Evolutionary conservation across 2,888 invertebrate genomes (phyloP).

Genomic region (Micoletzkya japonica): DNA sequence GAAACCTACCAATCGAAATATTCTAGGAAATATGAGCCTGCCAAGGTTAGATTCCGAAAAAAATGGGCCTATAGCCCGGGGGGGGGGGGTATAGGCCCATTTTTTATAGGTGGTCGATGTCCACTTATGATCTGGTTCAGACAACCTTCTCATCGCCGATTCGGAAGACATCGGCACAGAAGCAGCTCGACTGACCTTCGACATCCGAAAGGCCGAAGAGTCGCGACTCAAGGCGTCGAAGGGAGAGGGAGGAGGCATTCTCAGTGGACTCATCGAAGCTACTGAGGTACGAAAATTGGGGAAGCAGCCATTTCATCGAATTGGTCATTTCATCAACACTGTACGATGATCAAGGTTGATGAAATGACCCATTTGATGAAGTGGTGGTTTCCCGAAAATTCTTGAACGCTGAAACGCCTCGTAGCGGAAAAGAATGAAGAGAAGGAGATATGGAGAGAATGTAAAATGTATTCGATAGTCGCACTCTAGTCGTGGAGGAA

Average conservation of each 20-base stretch:
- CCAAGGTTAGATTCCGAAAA: no score
- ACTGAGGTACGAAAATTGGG: constrained; percentile 34
- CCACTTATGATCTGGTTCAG: constrained; percentile 36
- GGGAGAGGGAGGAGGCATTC: constrained; percentile 39
- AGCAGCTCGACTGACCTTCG: constrained; percentile 83
- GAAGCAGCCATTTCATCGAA: no score
- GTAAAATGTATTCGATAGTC: constrained; percentile 71
- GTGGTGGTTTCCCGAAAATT: not conserved
- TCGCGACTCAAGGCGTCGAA: constrained; percentile 5
- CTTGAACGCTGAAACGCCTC: not conserved
- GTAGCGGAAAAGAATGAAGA: not conserved
- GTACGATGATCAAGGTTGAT: no score
- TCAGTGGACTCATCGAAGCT: constrained; percentile 48
- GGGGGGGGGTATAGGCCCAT: no score
- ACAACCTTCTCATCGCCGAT: constrained; percentile 86
- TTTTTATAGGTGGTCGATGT: no score
- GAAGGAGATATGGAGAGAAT: not conserved
- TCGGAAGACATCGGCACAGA: constrained; percentile 76
- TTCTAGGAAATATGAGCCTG: no score
- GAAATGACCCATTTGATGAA: no score
- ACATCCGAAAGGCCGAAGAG: constrained; percentile 54
- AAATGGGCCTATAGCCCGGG: no score
- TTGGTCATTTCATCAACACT: no score
- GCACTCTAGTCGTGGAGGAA: constrained; percentile 76
- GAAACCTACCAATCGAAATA: no score